A percentile compares a stretch with the other conserved stretches of the same genome.
Evolutionary conservation across 1,140 invertebrate species (phyloP).

Genomic region (Trissolcus basalis): DNA sequence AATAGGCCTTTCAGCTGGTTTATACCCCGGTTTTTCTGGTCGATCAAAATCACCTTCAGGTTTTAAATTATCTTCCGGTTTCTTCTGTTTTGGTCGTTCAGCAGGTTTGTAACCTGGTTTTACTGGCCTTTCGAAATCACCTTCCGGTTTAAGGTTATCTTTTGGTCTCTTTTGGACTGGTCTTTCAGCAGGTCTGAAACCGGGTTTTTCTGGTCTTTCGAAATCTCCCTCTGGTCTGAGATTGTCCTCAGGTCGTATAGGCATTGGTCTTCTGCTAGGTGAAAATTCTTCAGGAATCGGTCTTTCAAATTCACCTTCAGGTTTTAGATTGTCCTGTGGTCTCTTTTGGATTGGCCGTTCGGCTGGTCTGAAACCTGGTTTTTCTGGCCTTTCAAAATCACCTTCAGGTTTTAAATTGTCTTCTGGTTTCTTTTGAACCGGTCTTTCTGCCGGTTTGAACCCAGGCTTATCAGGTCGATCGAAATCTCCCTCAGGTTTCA

Average conservation of each 20-base stretch:
- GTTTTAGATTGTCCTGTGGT: conserved; percentile 68
- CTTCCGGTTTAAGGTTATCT: conserved; percentile 75
- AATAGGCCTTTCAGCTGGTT: conserved; percentile 74
- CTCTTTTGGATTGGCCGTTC: conserved; percentile 78
- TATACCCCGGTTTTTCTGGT: conserved; percentile 65
- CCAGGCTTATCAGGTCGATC: conserved; percentile 69
- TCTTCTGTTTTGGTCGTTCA: conserved; percentile 61
- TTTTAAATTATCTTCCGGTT: conserved; percentile 74
- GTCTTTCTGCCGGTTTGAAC: conserved; percentile 61
- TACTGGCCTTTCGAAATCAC: conserved; percentile 71
- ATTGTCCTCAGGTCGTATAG: conserved; percentile 78
- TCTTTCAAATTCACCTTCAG: conserved; percentile 75
- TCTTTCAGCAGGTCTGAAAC: conserved; percentile 78
- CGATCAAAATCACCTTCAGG: conserved; percentile 79
- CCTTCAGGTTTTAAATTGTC: conserved; percentile 73
- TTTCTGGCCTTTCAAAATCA: conserved; percentile 71
- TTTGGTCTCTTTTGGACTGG: conserved; percentile 74
- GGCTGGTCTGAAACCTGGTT: conserved; percentile 72
- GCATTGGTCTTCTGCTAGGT: conserved; percentile 65
- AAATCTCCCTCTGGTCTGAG: conserved; percentile 74
- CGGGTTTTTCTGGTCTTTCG: conserved; percentile 70
- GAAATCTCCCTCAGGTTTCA: conserved; percentile 78
- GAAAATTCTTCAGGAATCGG: too few species aligned
- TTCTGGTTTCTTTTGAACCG: conserved; percentile 29
- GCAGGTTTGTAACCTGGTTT: conserved; percentile 70